Evolutionary conservation across 2,888 invertebrate genomes (phyloP), one percentile per base, ranked within the genome.

Genomic region (Eupithecia centaureata): DNA sequence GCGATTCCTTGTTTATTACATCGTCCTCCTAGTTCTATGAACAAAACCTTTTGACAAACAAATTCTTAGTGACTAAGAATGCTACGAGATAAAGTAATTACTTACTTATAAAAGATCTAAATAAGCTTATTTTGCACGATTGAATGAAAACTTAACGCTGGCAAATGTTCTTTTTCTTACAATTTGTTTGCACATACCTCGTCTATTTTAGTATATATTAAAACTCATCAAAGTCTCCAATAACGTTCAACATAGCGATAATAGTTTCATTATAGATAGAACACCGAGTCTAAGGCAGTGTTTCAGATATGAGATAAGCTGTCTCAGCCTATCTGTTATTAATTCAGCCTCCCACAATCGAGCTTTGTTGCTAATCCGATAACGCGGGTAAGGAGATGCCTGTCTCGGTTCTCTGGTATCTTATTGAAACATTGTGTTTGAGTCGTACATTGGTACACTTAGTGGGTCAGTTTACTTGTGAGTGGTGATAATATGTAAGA

Each of bases 311-410:
- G 28, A 56, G 33, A 54, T 61, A 38, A 61, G 18, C 74, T 73
- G 64, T n/a, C 38, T n/a, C n/a, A 73, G 47, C 22, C 15, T 51
- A 28, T 52, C 58, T 58, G 72, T 77, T 77, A 76, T 78, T 76
- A 77, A 78, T 78, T 77, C 72, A 77, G 63, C 63, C 18, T 60
- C 57, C 60, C 73, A 67, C 75, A 68, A 76, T 75, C 58, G 60
- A 67, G 61, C 68, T 70, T 72, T 79, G 73, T 70, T 67, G 28
- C 18, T 73, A 69, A 79, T 75, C 73, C 64, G 63, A 61, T 72
- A 67, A 71, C 65, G 25, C 61, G 52, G 61, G 65, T 69, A 64
- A 54, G 33, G 42, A 32, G 51, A 62, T 68, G 70, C 59, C 61
- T 42, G 61, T 63, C 62, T 15, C 25, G 52, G n/a, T 0, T 7